These are phyloP conservation scores for Muscina levida DNA, from an alignment of 2,888 invertebrate species.

Conservation along the genomic window DNA sequence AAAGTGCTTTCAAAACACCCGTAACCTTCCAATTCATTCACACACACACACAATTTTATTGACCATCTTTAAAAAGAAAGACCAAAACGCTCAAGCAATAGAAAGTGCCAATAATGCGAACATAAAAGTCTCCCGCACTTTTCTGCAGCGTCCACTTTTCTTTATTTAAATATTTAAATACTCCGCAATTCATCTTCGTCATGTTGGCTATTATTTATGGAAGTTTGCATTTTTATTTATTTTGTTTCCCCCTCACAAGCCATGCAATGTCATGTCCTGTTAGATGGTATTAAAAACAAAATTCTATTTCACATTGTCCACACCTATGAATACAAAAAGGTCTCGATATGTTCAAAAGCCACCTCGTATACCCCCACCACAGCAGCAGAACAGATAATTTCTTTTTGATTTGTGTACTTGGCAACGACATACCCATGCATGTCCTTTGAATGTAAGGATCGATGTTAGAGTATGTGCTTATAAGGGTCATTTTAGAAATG, in stretches of 20 bases:
- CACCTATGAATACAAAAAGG: slow-evolving; percentile 58
- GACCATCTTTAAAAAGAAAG: slow-evolving; percentile 43
- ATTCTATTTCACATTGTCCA: slow-evolving; percentile 66
- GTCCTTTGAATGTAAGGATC: slow-evolving; percentile 3
- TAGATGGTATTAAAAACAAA: slow-evolving; percentile 71
- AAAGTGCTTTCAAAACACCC: slow-evolving; percentile 51
- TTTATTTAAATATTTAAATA: slow-evolving; percentile 69
- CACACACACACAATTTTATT: slow-evolving; percentile 56
- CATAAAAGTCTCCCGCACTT: slow-evolving; percentile 27
- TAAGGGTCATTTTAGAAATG: slow-evolving; percentile 55
- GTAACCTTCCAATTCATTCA: not conserved
- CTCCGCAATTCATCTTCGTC: slow-evolving; percentile 76
- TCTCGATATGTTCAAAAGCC: slow-evolving; percentile 9
- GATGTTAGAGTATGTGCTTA: slow-evolving; percentile 20
- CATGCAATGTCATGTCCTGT: slow-evolving; percentile 44
- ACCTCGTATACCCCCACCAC: not conserved
- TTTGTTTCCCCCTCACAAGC: slow-evolving; percentile 12
- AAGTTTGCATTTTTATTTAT: slow-evolving; percentile 41
- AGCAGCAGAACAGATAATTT: slow-evolving; percentile 69
- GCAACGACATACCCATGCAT: slow-evolving; percentile 36
- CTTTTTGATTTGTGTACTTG: slow-evolving; percentile 71
- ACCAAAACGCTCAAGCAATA: slow-evolving; percentile 43
- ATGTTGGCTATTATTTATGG: slow-evolving; percentile 66
- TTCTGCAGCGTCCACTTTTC: slow-evolving; percentile 41
- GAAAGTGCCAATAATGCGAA: slow-evolving; percentile 42